These are phyloP conservation scores for Thomomys bottae DNA, from an alignment of 2,113 vertebrate genomes.

Conservation along the genomic window DNA sequence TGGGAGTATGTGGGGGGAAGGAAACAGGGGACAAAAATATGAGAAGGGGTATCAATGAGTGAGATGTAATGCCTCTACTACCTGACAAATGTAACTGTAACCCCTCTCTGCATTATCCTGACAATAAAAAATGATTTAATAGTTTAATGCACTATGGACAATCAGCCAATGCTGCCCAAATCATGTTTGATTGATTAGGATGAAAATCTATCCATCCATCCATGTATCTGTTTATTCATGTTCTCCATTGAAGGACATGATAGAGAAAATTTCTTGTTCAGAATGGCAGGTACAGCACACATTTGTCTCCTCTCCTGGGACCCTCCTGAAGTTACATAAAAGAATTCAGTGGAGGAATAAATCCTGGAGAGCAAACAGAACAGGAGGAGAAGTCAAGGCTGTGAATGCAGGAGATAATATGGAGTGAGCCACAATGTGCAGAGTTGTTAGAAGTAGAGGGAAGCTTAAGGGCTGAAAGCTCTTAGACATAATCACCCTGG, in stretches of 20 bases:
- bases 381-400: background rate
- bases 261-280: slow-evolving; percentile 1
- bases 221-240: background rate
- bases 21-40: no score
- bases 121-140: slow-evolving; percentile 42
- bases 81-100: no score
- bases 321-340: background rate
- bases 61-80: no score
- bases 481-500: background rate
- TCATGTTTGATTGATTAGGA: slow-evolving; percentile 47
- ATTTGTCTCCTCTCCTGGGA: slow-evolving; percentile 23
- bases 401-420: background rate
- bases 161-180: slow-evolving; percentile 27
- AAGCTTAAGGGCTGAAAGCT: background rate
- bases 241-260: background rate
- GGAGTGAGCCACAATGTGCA: background rate
- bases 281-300: background rate
- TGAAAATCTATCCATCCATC: background rate
- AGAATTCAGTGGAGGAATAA: background rate
- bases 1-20: no score
- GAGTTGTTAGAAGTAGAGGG: background rate
- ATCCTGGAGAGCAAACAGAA: slow-evolving; percentile 21
- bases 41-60: no score
- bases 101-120: no score
- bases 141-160: slow-evolving; percentile 40